Evolutionary conservation across 2,113 vertebrate species (phyloP), one percentile per base, ranked within the genome.

Genomic region (Scomber japonicus): DNA sequence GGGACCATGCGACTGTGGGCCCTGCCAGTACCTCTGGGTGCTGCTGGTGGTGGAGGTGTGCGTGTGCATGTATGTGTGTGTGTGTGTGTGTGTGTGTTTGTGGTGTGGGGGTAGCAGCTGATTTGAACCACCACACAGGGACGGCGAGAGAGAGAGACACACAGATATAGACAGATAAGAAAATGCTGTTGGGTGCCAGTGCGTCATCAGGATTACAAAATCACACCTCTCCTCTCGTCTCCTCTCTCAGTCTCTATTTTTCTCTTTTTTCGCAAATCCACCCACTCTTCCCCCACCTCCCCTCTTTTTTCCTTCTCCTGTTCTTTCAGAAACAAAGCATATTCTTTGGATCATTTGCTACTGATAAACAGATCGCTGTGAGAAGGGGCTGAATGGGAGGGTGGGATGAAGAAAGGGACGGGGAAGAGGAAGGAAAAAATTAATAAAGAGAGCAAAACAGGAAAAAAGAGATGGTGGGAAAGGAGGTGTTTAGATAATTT

Each of bases 11-110:
- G 88, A 90, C 83, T 80, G 64, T 12, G 48, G 87, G 89, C 85
- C 87, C 87, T 77, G 84, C 74, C 80, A 81, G 87, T 91, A 90
- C 89, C 91, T 93, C 88, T 89, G 84, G 87, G 84, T 88, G 80
- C 61, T 76, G 77, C 59, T 79, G 76, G 53, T 69, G 48, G 70
- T 72, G 79, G 74, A 50, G 64, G 72, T 80, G 79, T 62, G 61
- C 65, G 71, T 55, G 72, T 64, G 65, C 67, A 24, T 59, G 61
- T 72, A 67, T 63, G 56, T 51, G 40, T 67, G 63, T 77, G 56
- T 72, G 57, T 11, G 56, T 46, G 70, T 68, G 54, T 55, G 60
- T 53, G 62, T n/a, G 65, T 17, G 12, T 17, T 11, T 30, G 11
- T 24, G 46, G 4, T 1, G 24, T 50, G 68, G 68, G 16, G 68